Conservation (phyloP, 2,797 vertebrate species). For the Ispidina picta region DNA sequence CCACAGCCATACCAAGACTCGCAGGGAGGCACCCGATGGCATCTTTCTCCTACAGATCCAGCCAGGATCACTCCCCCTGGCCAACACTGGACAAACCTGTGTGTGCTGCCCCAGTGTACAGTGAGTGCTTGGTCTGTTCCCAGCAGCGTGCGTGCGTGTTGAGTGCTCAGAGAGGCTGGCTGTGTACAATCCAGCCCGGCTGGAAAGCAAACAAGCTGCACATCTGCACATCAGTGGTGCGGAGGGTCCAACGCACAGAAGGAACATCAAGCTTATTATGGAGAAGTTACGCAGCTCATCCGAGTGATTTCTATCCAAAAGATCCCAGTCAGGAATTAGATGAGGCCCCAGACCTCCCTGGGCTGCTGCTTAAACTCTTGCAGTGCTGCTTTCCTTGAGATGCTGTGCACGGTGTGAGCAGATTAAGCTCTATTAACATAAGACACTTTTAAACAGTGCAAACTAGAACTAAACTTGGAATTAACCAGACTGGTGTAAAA, state of each 20-base stretch:
- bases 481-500: conserved; percentile 35
- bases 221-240: not conserved
- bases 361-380: not conserved
- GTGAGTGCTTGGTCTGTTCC: not conserved
- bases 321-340: not conserved
- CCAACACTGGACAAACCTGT: not conserved
- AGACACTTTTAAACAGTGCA: not conserved
- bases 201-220: not conserved
- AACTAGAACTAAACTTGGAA: conserved; percentile 26
- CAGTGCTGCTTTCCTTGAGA: not conserved
- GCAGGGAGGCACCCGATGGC: not conserved
- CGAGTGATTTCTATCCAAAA: conserved; percentile 12
- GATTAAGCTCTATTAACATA: conserved; percentile 29
- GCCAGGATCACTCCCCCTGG: not conserved
- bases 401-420: not conserved
- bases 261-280: not conserved
- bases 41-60: not conserved
- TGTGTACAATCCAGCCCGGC: not conserved
- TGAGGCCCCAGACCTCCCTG: not conserved
- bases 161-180: not conserved
- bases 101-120: not conserved
- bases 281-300: not conserved
- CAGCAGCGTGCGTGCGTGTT: fast-evolving
- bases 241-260: not conserved
- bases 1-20: not conserved